Percentiles rank a stretch among this genome's conserved stretches.
Conservation (phyloP, 2,113 vertebrate genomes). For the Willisornis vidua region DNA sequence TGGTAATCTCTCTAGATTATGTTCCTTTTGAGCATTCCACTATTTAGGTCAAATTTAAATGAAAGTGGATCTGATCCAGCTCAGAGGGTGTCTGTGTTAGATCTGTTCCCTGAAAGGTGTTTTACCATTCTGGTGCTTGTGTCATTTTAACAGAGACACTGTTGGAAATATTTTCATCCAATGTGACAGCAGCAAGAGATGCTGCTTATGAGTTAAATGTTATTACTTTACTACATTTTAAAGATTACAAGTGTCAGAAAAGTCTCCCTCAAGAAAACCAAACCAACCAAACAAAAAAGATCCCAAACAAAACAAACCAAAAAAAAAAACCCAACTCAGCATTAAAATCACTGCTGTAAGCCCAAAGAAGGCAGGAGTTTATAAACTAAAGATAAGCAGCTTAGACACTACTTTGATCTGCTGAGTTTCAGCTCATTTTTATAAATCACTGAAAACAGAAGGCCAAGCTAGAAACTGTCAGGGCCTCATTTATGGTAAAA, state of each 20-base stretch:
- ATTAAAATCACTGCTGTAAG: conserved; percentile 5
- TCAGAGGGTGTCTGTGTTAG: background rate
- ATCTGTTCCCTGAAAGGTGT: conserved; percentile 50
- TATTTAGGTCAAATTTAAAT: conserved; percentile 52
- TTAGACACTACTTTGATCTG: conserved; percentile 25
- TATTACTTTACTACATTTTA: background rate
- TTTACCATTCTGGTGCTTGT: background rate
- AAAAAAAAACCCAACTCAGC: background rate
- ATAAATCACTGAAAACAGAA: conserved; percentile 10
- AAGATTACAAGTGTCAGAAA: background rate
- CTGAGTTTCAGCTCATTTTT: conserved; percentile 22
- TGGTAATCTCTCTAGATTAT: background rate
- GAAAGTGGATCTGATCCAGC: conserved; percentile 27
- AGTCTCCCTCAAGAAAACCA: background rate
- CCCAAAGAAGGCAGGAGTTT: background rate
- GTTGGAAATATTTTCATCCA: conserved; percentile 22
- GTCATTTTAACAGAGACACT: conserved; percentile 16
- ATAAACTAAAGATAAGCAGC: conserved; percentile 30
- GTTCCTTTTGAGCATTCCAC: background rate
- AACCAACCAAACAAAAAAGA: background rate
- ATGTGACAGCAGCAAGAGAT: background rate
- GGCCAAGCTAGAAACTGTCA: background rate
- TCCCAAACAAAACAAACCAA: background rate
- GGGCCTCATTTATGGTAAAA: background rate
- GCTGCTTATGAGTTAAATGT: background rate